phyloP scores from a whole-genome alignment of 2,113 vertebrate genomes.

The Leptosomus discolor region DNA sequence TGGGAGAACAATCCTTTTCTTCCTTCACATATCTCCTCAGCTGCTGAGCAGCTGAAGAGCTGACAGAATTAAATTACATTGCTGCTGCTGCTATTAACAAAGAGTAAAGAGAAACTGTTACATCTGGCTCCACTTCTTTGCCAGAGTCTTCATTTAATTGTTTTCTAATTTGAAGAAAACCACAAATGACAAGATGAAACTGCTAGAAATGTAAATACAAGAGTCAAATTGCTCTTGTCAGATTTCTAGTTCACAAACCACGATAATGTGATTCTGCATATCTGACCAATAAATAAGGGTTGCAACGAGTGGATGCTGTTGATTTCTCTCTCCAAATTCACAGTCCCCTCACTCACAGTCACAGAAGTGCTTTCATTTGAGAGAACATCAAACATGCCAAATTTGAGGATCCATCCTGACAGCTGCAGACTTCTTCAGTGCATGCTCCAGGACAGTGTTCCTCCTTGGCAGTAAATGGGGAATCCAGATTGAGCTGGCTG shows the following conservation, averaged over 20 bases:
- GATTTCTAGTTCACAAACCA: conserved; percentile 72
- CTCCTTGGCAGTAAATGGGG: background rate
- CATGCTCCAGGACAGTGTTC: background rate
- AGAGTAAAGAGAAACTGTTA: conserved; percentile 68
- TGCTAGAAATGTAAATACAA: conserved; percentile 77
- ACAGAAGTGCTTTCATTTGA: background rate
- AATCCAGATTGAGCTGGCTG: background rate
- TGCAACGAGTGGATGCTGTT: background rate
- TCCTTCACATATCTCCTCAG: conserved; percentile 74
- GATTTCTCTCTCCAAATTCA: background rate
- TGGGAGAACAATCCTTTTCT: conserved; percentile 65
- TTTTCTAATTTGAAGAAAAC: conserved; percentile 84
- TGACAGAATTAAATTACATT: conserved; percentile 79
- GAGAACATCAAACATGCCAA: background rate
- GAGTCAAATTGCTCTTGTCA: conserved; percentile 80
- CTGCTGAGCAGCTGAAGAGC: conserved; percentile 75
- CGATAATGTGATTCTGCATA: conserved; percentile 64
- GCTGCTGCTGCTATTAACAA: conserved; percentile 74
- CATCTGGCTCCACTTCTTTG: conserved; percentile 78
- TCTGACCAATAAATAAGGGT: conserved; percentile 65
- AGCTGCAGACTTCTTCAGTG: conserved; percentile 26
- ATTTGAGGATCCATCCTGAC: background rate
- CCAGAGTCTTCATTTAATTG: conserved; percentile 82
- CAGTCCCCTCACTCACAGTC: background rate
- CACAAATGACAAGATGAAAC: conserved; percentile 80